Evolutionary conservation across 2,113 vertebrate species (phyloP).

Genomic region (Bombycilla garrulus): DNA sequence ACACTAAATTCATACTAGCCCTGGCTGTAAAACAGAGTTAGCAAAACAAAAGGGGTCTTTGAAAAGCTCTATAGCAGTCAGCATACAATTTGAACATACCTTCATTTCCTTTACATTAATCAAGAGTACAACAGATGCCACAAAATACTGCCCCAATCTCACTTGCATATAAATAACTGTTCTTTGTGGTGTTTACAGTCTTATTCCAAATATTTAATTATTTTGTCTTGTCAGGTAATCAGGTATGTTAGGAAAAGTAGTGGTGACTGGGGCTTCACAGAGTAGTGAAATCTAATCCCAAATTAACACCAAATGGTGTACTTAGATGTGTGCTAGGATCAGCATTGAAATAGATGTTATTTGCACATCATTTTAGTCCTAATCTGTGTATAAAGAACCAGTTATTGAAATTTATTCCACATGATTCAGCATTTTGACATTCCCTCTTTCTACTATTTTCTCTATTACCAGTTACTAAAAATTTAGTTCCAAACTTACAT

Average conservation of each 20-base stretch:
- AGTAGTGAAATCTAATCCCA: background rate
- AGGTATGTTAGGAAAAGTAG: background rate
- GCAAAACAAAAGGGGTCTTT: background rate
- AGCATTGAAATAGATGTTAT: background rate
- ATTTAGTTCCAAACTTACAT: background rate
- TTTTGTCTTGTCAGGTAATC: background rate
- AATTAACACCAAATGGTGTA: background rate
- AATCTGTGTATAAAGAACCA: background rate
- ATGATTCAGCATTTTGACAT: background rate
- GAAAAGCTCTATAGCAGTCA: background rate
- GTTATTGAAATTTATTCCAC: background rate
- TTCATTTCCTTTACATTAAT: background rate
- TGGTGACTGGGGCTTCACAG: too few species aligned
- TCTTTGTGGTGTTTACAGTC: background rate
- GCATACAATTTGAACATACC: background rate
- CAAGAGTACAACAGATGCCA: background rate
- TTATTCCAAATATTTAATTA: background rate
- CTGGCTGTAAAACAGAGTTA: background rate
- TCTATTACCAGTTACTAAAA: background rate
- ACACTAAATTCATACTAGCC: background rate
- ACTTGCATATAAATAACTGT: background rate
- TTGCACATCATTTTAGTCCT: background rate
- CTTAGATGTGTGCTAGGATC: background rate
- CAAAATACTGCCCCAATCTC: background rate
- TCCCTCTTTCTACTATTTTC: background rate